Conservation (phyloP, 2,113 vertebrate species). For the Psophia crepitans region DNA sequence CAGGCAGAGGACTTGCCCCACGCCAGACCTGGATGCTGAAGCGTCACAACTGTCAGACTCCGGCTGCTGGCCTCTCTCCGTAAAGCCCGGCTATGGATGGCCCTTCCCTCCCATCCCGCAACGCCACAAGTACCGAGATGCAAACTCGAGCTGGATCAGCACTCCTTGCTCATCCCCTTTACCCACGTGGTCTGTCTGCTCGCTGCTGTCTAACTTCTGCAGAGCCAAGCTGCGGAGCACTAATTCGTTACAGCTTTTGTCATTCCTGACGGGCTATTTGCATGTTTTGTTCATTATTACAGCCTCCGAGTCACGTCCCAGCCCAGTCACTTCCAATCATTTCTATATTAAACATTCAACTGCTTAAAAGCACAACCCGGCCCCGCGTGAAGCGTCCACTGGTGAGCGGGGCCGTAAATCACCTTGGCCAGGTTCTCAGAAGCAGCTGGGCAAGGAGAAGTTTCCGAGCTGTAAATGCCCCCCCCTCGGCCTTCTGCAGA, state of each 20-base stretch:
- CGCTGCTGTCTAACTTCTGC: neutral
- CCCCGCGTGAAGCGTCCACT: neutral
- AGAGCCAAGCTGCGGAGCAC: neutral
- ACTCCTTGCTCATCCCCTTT: neutral
- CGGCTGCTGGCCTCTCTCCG: neutral
- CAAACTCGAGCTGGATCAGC: neutral
- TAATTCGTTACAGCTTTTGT: conserved; percentile 17
- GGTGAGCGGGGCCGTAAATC: neutral
- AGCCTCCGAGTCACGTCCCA: neutral
- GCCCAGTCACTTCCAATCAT: conserved; percentile 39
- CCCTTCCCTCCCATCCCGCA: neutral
- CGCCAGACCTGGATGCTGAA: neutral
- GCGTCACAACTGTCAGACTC: neutral
- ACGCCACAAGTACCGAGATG: rapidly evolving
- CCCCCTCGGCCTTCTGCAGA: neutral
- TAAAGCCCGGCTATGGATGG: neutral
- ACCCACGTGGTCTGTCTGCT: neutral
- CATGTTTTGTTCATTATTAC: neutral
- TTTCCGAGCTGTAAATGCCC: neutral
- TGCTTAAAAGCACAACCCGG: neutral
- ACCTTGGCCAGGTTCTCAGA: neutral
- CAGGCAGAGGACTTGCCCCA: neutral
- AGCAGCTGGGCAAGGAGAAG: neutral
- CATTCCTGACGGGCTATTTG: neutral
- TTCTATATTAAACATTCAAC: neutral